Conservation (phyloP, 2,113 vertebrate species). For the Salvelinus namaycush region DNA sequence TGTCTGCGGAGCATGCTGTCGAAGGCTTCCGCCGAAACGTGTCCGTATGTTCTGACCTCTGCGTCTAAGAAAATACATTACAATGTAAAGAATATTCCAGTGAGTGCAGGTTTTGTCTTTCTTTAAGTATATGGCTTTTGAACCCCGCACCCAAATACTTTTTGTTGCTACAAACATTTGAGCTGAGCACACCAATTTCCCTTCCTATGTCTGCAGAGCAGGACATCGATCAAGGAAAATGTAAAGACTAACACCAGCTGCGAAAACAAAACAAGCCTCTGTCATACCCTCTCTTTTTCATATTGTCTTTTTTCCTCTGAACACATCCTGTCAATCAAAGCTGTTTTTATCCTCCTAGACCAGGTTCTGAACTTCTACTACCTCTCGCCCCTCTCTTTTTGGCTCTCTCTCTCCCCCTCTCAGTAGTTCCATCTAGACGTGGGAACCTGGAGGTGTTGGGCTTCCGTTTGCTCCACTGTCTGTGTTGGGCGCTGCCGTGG, state of each 20-base stretch:
- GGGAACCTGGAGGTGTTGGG: constrained; percentile 92
- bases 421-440: constrained; percentile 85
- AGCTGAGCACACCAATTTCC: too few relatives aligned
- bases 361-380: too few relatives aligned
- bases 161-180: too few relatives aligned
- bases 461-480: constrained; percentile 95
- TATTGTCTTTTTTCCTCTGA: constrained; percentile 66
- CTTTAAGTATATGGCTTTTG: too few relatives aligned
- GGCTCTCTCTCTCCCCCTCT: constrained; percentile 42
- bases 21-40: too few relatives aligned
- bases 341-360: constrained; percentile 49
- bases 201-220: too few relatives aligned
- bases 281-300: constrained; percentile 40
- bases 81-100: too few relatives aligned
- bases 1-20: constrained; percentile 58
- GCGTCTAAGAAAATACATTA: too few relatives aligned
- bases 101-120: too few relatives aligned
- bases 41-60: too few relatives aligned
- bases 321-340: constrained; percentile 63
- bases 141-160: too few relatives aligned
- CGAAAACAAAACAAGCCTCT: constrained; percentile 74
- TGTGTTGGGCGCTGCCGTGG: constrained; percentile 91
- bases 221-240: constrained; percentile 30
- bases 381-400: too few relatives aligned
- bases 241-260: constrained; percentile 67